Conservation (phyloP, 2,113 vertebrate genomes). For the Saccopteryx bilineata region DNA sequence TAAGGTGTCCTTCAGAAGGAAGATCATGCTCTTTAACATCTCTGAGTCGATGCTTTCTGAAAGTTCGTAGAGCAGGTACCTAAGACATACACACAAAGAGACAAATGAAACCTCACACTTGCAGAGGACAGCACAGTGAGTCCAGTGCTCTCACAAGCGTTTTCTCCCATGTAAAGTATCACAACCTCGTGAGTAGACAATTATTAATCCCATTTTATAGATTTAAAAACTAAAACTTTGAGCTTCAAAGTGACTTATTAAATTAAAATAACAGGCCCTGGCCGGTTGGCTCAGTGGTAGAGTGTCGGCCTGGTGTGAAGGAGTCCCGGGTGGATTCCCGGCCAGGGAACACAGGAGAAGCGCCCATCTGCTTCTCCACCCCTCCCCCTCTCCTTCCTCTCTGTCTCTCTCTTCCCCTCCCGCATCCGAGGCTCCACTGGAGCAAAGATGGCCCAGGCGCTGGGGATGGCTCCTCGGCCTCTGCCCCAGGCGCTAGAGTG, state of each 20-base stretch:
- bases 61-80: conserved; percentile 88
- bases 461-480: too few relatives aligned
- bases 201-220: not conserved
- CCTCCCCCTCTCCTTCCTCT: too few relatives aligned
- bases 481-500: too few relatives aligned
- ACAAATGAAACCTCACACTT: conserved; percentile 17
- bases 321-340: too few relatives aligned
- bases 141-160: not conserved
- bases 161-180: not conserved
- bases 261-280: not conserved
- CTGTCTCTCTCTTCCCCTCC: too few relatives aligned
- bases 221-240: not conserved
- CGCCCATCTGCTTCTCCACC: too few relatives aligned
- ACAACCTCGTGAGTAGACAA: not conserved
- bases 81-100: conserved; percentile 74
- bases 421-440: too few relatives aligned
- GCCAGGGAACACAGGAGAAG: too few relatives aligned
- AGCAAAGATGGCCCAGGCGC: too few relatives aligned
- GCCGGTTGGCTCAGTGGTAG: too few relatives aligned
- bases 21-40: conserved; percentile 71
- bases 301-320: too few relatives aligned
- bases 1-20: conserved; percentile 69
- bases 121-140: not conserved
- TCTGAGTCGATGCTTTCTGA: conserved; percentile 82
- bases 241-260: not conserved